Evolutionary conservation across 2,113 vertebrate genomes (phyloP), one percentile per base, ranked within the genome.

Genomic region (Pollachius pollachius): DNA sequence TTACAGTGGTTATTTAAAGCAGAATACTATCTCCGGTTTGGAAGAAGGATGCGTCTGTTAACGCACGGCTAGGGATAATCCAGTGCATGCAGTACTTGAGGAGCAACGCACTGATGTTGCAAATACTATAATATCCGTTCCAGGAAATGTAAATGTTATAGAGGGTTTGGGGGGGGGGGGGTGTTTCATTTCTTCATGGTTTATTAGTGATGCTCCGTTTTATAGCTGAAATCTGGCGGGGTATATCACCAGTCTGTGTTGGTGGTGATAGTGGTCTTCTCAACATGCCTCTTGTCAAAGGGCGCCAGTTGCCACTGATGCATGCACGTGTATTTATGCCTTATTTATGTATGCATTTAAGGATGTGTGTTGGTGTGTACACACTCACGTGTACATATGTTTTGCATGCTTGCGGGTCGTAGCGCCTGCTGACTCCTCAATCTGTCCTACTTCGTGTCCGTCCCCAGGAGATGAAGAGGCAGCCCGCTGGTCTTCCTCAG

Each of bases 401-500:
- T 57, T n/a, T 16, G 41, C 41, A 48, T 48, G 41, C 5, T n/a
- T 57, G 54, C n/a, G 7, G 17, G n/a, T 57, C 15, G 6, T 17
- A 57, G 3, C 3, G n/a, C 54, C 17, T 16, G 54, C 54, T 57
- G 54, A 57, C 54, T 57, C 15, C 54, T 57, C 54, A 57, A 16
- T n/a, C 54, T 57, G n/a, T 57, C 54, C 54, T 1, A 57, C 54
- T 7, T 23, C 61, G 17, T 72, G 56, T 72, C 15, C 79, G 37
- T 79, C 52, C 34, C 52, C 76, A 89, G 87, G 82, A 82, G 71
- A 89, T 86, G 88, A 84, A 84, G 84, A 81, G 71, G 13, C 62
- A 27, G 61, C 73, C 37, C 60, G 48, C 60, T 19, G 74, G 25
- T 75, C 74, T 37, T 75, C 80, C 25, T 72, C 80, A 77, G 71